These are phyloP conservation scores for Sapayoa aenigma DNA, from an alignment of 2,113 vertebrate species.

Conservation along the genomic window DNA sequence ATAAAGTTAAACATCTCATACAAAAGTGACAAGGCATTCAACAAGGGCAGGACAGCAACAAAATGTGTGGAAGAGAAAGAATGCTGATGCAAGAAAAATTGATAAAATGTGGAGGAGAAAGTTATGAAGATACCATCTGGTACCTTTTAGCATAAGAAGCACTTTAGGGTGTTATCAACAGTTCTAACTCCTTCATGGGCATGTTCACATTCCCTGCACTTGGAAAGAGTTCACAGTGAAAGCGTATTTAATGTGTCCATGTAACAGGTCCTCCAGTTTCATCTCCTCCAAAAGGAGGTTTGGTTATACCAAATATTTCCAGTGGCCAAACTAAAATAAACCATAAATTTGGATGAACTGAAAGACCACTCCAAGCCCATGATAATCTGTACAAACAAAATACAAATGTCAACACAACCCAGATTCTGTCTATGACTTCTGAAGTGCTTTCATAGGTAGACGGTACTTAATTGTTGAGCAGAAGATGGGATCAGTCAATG, in stretches of 20 bases:
- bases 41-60: background rate
- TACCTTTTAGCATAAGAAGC: background rate
- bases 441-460: background rate
- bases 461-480: background rate
- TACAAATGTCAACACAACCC: background rate
- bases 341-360: background rate
- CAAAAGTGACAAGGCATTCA: background rate
- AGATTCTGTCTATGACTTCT: background rate
- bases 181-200: background rate
- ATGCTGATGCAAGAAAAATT: background rate
- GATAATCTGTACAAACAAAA: background rate
- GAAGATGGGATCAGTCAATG: background rate
- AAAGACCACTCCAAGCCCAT: background rate
- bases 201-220: background rate
- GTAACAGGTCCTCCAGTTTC: background rate
- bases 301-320: background rate
- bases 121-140: background rate
- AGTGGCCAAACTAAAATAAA: background rate
- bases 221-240: background rate
- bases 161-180: background rate
- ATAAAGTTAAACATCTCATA: background rate
- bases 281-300: background rate
- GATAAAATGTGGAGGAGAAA: background rate
- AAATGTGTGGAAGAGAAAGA: background rate
- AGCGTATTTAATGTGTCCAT: background rate